Conservation (phyloP, 2,797 vertebrate genomes). For the Poecilia wingei region DNA sequence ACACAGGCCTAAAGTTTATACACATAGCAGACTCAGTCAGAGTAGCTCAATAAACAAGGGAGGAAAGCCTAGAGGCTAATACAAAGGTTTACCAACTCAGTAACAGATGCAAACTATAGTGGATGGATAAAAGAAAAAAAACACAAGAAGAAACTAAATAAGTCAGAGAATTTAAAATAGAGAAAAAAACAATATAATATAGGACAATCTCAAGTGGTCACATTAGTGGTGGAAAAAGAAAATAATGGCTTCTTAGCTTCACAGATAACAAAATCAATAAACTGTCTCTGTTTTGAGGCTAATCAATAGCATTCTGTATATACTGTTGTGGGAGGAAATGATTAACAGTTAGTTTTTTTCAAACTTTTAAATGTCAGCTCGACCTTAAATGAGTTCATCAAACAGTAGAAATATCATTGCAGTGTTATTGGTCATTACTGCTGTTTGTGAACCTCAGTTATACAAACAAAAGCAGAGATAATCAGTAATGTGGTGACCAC, state of each 20-base stretch:
- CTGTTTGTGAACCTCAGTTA: conserved; percentile 43
- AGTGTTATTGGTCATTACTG: conserved; percentile 27
- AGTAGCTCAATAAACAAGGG: conserved; percentile 37
- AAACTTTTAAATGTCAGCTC: conserved; percentile 68
- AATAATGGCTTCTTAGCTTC: conserved; percentile 57
- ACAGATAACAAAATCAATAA: conserved; percentile 68
- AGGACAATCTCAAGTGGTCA: conserved; percentile 38
- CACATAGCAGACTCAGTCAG: conserved; percentile 28
- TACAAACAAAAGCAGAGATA: conserved; percentile 21
- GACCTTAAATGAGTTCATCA: conserved; percentile 43
- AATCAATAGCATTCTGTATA: conserved; percentile 62
- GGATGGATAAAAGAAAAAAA: conserved; percentile 31
- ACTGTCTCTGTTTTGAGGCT: conserved; percentile 63
- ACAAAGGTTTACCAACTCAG: conserved; percentile 9
- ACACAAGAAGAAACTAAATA: conserved; percentile 32
- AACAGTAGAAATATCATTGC: conserved; percentile 46
- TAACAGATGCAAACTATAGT: conserved; percentile 33
- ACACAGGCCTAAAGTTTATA: conserved; percentile 25
- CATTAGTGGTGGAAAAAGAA: conserved; percentile 42
- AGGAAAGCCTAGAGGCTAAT: not conserved
- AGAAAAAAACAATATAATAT: conserved; percentile 14
- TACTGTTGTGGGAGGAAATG: conserved; percentile 65
- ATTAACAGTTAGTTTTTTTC: conserved; percentile 61
- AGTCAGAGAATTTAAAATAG: conserved; percentile 29
- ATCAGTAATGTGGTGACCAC: not conserved